Conservation (phyloP, 2,888 invertebrate species). For the Eubasilissa splendida region DNA sequence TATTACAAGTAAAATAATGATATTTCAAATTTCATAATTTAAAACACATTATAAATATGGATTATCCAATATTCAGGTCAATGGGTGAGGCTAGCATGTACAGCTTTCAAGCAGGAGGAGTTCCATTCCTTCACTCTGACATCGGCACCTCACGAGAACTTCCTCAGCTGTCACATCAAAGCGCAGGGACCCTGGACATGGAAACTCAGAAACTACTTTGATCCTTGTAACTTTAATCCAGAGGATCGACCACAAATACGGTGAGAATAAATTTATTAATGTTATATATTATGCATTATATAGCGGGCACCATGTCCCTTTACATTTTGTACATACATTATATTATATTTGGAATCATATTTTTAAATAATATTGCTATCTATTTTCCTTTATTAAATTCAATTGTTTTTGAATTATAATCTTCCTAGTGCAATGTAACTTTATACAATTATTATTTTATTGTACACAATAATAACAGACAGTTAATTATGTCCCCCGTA, state of each 20-base stretch:
- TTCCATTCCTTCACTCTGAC: constrained; percentile 97
- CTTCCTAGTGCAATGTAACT: too few species aligned
- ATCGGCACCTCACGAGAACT: constrained; percentile 96
- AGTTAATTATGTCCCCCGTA: too few species aligned
- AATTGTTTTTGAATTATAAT: too few species aligned
- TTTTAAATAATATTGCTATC: too few species aligned
- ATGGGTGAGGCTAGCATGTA: constrained; percentile 94
- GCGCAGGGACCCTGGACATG: constrained; percentile 95
- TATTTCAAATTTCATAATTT: background rate
- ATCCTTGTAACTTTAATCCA: constrained; percentile 91
- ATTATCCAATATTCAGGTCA: constrained; percentile 75
- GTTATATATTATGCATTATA: background rate
- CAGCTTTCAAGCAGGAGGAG: constrained; percentile 89
- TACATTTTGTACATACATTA: too few species aligned
- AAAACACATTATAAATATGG: background rate
- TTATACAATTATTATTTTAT: too few species aligned
- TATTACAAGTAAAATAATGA: too few species aligned
- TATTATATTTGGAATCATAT: too few species aligned
- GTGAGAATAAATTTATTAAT: constrained; percentile 59
- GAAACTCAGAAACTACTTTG: constrained; percentile 95
- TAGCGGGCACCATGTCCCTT: background rate
- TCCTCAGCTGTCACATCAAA: constrained; percentile 95
- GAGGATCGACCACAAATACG: constrained; percentile 88
- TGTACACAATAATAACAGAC: too few species aligned
- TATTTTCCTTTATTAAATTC: too few species aligned